phyloP scores from a whole-genome alignment of 2,888 invertebrate genomes.

The Rugalucina vietnamica region DNA sequence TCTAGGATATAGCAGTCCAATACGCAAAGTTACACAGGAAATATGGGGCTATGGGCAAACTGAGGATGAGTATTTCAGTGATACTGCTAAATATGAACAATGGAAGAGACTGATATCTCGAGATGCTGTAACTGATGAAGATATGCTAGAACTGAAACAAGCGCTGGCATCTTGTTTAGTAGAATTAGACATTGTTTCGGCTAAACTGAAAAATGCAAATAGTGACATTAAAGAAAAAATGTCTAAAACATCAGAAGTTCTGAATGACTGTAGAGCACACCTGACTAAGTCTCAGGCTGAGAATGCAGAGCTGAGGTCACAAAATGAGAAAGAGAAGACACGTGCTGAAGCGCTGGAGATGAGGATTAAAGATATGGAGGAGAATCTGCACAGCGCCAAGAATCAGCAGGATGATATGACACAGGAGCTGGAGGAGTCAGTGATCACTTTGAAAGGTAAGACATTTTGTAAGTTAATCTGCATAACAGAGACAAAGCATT shows the following conservation, averaged over 20 bases:
- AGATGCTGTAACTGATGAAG: conserved; percentile 68
- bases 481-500: too few relatives aligned
- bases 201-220: conserved; percentile 76
- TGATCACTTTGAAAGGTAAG: conserved; percentile 66
- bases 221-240: conserved; percentile 76
- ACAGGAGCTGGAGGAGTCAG: conserved; percentile 68
- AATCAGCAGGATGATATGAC: conserved; percentile 61
- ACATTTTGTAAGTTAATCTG: too few relatives aligned
- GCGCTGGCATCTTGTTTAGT: conserved; percentile 77
- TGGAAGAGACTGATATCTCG: conserved; percentile 73
- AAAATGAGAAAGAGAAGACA: conserved; percentile 72
- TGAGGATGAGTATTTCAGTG: conserved; percentile 67
- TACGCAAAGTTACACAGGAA: conserved; percentile 74
- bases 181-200: conserved; percentile 78
- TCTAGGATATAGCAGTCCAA: conserved; percentile 75
- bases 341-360: conserved; percentile 65
- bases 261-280: conserved; percentile 77
- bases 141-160: conserved; percentile 77
- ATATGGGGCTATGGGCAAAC: conserved; percentile 73
- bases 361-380: conserved; percentile 69
- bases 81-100: conserved; percentile 68
- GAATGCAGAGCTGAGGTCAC: conserved; percentile 75
- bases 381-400: conserved; percentile 61
- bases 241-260: conserved; percentile 74
- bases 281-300: conserved; percentile 76